phyloP scores from a whole-genome alignment of 2,797 vertebrate species.

The Lepilemur ruficaudatus region DNA sequence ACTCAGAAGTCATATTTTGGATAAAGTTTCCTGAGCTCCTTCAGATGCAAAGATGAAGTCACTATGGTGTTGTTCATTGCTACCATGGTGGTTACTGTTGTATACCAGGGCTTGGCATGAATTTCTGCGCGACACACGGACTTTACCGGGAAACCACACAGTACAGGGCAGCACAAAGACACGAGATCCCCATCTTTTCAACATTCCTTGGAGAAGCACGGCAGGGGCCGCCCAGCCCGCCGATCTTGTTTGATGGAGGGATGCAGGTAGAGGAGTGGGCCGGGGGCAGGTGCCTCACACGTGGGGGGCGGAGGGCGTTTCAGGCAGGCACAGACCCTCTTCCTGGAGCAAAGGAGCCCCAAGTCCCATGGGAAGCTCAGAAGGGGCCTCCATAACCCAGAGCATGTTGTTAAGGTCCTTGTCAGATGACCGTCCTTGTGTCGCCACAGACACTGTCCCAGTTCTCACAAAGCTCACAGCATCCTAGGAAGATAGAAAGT shows the following conservation, averaged over 20 bases:
- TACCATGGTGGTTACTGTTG: neutral
- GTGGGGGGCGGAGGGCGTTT: accelerated
- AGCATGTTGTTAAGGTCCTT: neutral
- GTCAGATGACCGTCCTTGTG: neutral
- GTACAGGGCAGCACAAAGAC: neutral
- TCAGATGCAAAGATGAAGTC: neutral
- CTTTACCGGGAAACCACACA: neutral
- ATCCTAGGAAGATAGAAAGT: neutral
- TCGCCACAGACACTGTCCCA: neutral
- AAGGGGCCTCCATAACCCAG: neutral
- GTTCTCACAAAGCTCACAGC: neutral
- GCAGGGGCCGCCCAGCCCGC: no score
- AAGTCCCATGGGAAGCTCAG: neutral
- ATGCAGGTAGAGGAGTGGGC: neutral
- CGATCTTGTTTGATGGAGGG: neutral
- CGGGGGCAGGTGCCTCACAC: neutral
- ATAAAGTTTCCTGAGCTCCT: neutral
- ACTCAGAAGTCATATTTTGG: neutral
- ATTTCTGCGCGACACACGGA: neutral
- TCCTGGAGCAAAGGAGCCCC: neutral
- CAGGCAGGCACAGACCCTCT: neutral
- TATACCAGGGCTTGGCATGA: neutral
- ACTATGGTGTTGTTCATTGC: neutral
- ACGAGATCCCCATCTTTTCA: neutral
- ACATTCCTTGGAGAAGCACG: neutral